These are phyloP conservation scores for Lampris incognitus DNA, from an alignment of 2,113 vertebrate genomes.

Conservation along the genomic window DNA sequence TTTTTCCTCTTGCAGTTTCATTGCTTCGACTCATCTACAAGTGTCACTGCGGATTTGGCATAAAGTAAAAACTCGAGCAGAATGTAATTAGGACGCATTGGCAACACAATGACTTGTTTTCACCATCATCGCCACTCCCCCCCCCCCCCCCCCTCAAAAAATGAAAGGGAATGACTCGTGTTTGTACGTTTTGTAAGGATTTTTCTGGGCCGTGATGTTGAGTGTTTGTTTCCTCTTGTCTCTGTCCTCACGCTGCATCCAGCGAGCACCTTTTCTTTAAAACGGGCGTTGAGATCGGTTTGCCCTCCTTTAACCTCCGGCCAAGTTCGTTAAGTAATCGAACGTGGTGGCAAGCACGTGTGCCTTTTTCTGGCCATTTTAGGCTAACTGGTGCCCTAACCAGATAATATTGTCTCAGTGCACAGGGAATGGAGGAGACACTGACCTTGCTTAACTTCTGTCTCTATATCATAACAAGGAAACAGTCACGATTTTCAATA, in stretches of 20 bases:
- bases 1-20: conserved; percentile 10
- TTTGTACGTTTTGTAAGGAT: background rate
- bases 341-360: background rate
- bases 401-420: conserved; percentile 30
- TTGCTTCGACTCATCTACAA: background rate
- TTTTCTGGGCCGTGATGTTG: background rate
- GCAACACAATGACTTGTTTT: conserved; percentile 2
- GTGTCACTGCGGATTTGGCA: background rate
- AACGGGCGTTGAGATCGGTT: background rate
- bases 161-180: background rate
- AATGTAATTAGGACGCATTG: conserved; percentile 3
- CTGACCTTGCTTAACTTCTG: background rate
- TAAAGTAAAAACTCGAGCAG: background rate
- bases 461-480: conserved; percentile 13
- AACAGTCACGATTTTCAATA: too few species aligned
- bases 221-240: background rate
- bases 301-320: background rate
- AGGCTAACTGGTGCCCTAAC: conserved; percentile 36
- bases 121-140: background rate
- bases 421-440: conserved; percentile 23
- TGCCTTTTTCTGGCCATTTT: background rate
- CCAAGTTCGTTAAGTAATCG: background rate
- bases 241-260: background rate
- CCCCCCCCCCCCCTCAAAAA: background rate
- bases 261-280: background rate